Evolutionary conservation across 2,888 invertebrate species (phyloP), one percentile per base, ranked within the genome.

Genomic region (Rhodophaea formosa): DNA sequence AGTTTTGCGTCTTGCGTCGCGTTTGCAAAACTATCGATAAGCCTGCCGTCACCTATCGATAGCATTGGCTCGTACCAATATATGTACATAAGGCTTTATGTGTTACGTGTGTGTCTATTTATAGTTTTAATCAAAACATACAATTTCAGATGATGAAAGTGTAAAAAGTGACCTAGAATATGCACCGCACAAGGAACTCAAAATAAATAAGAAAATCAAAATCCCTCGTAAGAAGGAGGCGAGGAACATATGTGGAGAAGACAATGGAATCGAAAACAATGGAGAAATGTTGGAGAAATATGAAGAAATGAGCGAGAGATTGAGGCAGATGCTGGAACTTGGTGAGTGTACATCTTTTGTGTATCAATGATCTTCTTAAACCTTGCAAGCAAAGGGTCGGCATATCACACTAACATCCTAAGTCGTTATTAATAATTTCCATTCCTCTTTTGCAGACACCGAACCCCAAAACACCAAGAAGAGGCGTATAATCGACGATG

Each of bases 401-500:
- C n/a, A n/a, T n/a, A n/a, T n/a, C n/a, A n/a, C n/a, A n/a, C n/a
- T n/a, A n/a, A n/a, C n/a, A n/a, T n/a, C n/a, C n/a, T n/a, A n/a
- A n/a, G n/a, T n/a, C n/a, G n/a, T n/a, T n/a, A n/a, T n/a, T n/a
- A n/a, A n/a, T 23, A 23, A 56, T 60, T 12, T 60, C 10, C 14
- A 16, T 30, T 56, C 7, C 35, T 56, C 17, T 15, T 39, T 59
- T 49, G 45, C 62, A 62, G 62, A 60, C 55, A 60, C 63, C 2
- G 16, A 55, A 30, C 45, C n/a, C 49, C 55, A 23, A 53, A 59
- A 23, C 61, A 61, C 55, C 58, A 51, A 55, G 56, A 64, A 8
- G 71, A 64, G 23, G 67, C 54, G 67, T 43, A 79, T 59, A 14
- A 44, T 59, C 0, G 86, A 85, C 55, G 80, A 79, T 10, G 83